A percentile compares a stretch with the other conserved stretches of the same genome.
Evolutionary conservation across 2,797 vertebrate genomes (phyloP).

Genomic region (Rhinophrynus dorsalis): DNA sequence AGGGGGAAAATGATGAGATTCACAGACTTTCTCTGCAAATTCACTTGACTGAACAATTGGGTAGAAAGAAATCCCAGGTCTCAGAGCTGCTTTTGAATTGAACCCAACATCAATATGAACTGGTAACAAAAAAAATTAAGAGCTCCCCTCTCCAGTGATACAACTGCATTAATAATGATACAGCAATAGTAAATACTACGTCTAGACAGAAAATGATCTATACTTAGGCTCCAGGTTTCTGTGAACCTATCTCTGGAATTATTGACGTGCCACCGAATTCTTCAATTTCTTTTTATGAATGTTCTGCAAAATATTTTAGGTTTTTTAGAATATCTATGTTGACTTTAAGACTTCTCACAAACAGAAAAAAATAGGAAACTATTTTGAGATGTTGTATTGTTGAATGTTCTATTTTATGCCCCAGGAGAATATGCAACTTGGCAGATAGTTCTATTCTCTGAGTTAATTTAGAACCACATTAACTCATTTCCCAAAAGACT

Average conservation of each 20-base stretch:
- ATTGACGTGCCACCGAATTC: slow-evolving; percentile 32
- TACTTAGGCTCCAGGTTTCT: slow-evolving; percentile 41
- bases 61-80: slow-evolving; percentile 26
- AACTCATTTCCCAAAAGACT: slow-evolving; percentile 13
- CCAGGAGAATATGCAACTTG: slow-evolving; percentile 22
- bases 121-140: slow-evolving; percentile 8
- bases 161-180: slow-evolving; percentile 50
- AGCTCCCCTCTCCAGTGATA: slow-evolving; percentile 21
- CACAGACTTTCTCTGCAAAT: slow-evolving; percentile 42
- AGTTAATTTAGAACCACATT: slow-evolving; percentile 22
- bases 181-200: slow-evolving; percentile 47
- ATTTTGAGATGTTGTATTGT: background rate
- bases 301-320: slow-evolving; percentile 20
- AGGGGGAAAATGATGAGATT: slow-evolving; percentile 40
- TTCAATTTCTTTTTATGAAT: slow-evolving; percentile 38
- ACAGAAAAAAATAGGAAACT: background rate
- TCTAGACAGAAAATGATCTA: slow-evolving; percentile 50
- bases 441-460: slow-evolving; percentile 7
- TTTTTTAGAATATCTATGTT: slow-evolving; percentile 24
- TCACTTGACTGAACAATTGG: slow-evolving; percentile 34
- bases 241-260: slow-evolving; percentile 38
- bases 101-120: slow-evolving; percentile 43
- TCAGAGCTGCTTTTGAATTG: slow-evolving; percentile 35
- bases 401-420: background rate
- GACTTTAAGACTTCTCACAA: slow-evolving; percentile 20